Conservation (phyloP, 2,797 vertebrate species). For the Dicrostonyx torquatus region DNA sequence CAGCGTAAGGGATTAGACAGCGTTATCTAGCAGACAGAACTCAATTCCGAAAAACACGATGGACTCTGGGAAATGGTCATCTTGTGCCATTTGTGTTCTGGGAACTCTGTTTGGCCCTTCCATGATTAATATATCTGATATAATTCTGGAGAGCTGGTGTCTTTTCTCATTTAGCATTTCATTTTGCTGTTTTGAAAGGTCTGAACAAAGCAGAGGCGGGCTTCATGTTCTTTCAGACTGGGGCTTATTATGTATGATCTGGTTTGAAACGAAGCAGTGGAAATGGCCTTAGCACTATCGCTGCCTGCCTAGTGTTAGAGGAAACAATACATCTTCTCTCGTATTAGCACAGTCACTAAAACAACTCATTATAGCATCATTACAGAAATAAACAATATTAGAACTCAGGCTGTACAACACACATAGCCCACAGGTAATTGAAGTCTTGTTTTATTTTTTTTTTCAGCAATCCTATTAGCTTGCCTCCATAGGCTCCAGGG, state of each 20-base stretch:
- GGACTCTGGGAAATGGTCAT: slow-evolving; percentile 61
- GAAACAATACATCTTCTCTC: background rate
- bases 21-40: slow-evolving; percentile 67
- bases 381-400: slow-evolving; percentile 3
- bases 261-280: slow-evolving; percentile 9
- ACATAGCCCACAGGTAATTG: background rate
- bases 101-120: slow-evolving; percentile 60
- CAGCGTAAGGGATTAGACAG: slow-evolving; percentile 80
- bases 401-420: background rate
- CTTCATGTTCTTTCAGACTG: slow-evolving; percentile 8
- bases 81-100: slow-evolving; percentile 38
- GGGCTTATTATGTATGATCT: background rate
- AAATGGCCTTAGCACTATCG: background rate
- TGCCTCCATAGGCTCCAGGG: background rate
- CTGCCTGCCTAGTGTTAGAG: background rate
- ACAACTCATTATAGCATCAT: background rate
- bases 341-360: background rate
- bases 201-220: slow-evolving; percentile 22
- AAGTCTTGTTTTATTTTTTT: background rate
- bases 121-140: slow-evolving; percentile 61
- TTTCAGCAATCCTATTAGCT: background rate
- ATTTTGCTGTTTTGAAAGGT: slow-evolving; percentile 62
- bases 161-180: slow-evolving; percentile 57
- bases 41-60: slow-evolving; percentile 44
- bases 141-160: slow-evolving; percentile 29